Evolutionary conservation across 2,888 invertebrate species (phyloP).

Genomic region (Poecilobothrus nobilitatus): DNA sequence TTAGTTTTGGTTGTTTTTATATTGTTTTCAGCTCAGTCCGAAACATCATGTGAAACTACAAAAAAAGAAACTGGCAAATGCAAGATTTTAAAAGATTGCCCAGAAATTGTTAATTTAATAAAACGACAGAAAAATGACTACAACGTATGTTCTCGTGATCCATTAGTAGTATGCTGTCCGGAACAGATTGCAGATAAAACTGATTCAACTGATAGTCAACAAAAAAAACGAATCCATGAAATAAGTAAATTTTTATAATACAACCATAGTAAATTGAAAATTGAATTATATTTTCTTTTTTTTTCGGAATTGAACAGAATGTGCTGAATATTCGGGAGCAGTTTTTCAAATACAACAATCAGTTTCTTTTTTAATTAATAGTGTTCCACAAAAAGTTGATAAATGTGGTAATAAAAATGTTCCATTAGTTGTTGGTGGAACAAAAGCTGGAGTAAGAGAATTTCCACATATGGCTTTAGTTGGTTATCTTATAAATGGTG

Average conservation of each 20-base stretch:
- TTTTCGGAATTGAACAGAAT: slow-evolving; percentile 13
- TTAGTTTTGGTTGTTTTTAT: too few species aligned
- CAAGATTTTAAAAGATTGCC: background rate
- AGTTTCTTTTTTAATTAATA: background rate
- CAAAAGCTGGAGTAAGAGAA: background rate
- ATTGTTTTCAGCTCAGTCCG: too few species aligned
- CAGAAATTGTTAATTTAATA: background rate
- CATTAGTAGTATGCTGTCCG: slow-evolving; percentile 32
- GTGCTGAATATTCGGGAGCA: slow-evolving; percentile 19
- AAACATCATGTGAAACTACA: slow-evolving; percentile 20
- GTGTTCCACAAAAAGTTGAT: slow-evolving; percentile 15
- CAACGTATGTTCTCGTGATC: background rate
- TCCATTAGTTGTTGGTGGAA: slow-evolving; percentile 40
- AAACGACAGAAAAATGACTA: background rate
- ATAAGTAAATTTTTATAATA: background rate
- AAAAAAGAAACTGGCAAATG: background rate
- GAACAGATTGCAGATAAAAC: slow-evolving; percentile 28
- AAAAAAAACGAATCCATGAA: background rate
- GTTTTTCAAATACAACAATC: slow-evolving; percentile 11
- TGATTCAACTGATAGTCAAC: background rate
- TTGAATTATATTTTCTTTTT: too few species aligned
- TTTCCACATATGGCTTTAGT: slow-evolving; percentile 29
- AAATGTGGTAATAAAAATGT: slow-evolving; percentile 29
- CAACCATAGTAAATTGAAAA: too few species aligned
- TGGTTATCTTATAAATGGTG: slow-evolving; percentile 21